Percentiles rank a stretch among this genome's conserved stretches.
phyloP scores from a whole-genome alignment of 2,113 vertebrate genomes.

The Chaetops frenatus region DNA sequence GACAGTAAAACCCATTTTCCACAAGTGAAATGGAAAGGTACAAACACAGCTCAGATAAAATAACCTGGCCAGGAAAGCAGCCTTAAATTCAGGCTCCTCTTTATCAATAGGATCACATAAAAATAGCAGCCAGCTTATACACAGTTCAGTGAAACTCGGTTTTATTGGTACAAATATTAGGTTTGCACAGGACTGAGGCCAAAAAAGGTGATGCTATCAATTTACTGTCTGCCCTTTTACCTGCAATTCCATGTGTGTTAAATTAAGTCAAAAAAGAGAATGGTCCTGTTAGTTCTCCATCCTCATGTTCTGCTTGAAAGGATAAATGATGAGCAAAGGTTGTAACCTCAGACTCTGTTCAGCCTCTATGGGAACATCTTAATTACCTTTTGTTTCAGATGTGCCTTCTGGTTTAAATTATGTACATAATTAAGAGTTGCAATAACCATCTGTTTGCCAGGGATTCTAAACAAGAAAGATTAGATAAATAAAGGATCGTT shows the following conservation, averaged over 20 bases:
- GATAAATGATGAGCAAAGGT: background rate
- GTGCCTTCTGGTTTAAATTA: conserved; percentile 24
- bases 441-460: conserved; percentile 16
- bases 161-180: background rate
- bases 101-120: background rate
- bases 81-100: background rate
- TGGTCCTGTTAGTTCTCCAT: background rate
- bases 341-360: background rate
- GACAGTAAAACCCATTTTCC: background rate
- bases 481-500: background rate
- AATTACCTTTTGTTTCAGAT: background rate
- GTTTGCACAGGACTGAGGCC: background rate
- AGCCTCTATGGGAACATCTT: background rate
- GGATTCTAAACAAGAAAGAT: background rate
- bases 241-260: background rate
- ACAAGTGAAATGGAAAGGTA: background rate
- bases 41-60: background rate
- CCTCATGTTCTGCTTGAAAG: background rate
- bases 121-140: background rate
- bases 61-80: background rate
- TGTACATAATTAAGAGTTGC: background rate
- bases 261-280: background rate
- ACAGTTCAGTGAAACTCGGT: background rate
- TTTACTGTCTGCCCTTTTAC: background rate
- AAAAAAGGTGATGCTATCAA: background rate